Percentiles rank a stretch among this genome's conserved stretches.
Conservation (phyloP, 2,888 invertebrate genomes). For the Xylocampa areola region DNA sequence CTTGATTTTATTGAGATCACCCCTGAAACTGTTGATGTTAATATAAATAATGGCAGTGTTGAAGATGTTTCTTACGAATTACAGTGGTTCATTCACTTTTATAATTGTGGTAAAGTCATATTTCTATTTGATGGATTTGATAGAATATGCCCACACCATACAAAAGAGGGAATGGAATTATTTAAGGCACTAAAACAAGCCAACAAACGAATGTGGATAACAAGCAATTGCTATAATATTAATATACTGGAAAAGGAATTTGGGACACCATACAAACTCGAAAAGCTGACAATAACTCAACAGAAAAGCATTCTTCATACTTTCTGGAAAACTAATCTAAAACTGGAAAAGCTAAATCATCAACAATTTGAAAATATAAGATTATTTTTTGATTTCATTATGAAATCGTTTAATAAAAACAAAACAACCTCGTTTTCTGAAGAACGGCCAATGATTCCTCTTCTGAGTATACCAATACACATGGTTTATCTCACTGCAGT, state of each 20-base stretch:
- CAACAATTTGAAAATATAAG: conserved; percentile 62
- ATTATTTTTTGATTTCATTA: conserved; percentile 56
- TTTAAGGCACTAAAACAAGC: conserved; percentile 55
- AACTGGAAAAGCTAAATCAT: conserved; percentile 62
- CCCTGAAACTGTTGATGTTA: conserved; percentile 41
- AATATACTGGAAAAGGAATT: conserved; percentile 57
- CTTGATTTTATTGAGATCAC: conserved; percentile 37
- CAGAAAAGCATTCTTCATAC: conserved; percentile 59
- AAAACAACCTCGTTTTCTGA: conserved; percentile 30
- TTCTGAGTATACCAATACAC: conserved; percentile 62
- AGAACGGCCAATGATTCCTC: conserved; percentile 51
- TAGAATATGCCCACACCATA: conserved; percentile 61
- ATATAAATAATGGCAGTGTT: conserved; percentile 26
- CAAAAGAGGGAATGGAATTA: conserved; percentile 59
- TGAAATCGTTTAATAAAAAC: conserved; percentile 39
- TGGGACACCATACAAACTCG: conserved; percentile 55
- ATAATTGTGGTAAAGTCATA: conserved; percentile 58
- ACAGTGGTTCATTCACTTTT: conserved; percentile 62
- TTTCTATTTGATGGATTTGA: conserved; percentile 68
- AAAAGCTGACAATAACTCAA: conserved; percentile 50
- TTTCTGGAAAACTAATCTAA: conserved; percentile 64
- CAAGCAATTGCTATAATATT: conserved; percentile 58
- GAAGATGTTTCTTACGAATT: conserved; percentile 58
- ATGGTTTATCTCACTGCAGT: conserved; percentile 57
- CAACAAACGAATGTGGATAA: conserved; percentile 64